A percentile compares a stretch with the other conserved stretches of the same genome.
Evolutionary conservation across 2,888 invertebrate species (phyloP).

Genomic region (Tetramorium bicarinatum): DNA sequence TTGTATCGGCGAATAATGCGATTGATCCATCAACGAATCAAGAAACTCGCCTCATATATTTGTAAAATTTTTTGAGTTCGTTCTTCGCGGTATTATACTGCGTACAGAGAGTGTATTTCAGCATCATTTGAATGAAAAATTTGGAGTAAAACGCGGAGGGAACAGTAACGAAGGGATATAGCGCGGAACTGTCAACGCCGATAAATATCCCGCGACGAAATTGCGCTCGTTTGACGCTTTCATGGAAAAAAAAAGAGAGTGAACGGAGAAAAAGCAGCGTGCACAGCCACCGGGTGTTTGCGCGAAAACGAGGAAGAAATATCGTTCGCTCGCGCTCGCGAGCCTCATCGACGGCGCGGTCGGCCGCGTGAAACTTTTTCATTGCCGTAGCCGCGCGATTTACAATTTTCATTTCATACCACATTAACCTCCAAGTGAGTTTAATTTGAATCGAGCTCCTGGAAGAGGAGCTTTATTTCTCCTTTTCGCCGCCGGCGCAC

Average conservation of each 20-base stretch:
- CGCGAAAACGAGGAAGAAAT: conserved; percentile 28
- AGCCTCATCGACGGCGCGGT: conserved; percentile 38
- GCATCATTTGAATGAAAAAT: conserved; percentile 37
- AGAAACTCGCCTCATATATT: too few species aligned
- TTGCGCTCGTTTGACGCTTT: conserved; percentile 53
- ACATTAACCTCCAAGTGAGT: conserved; percentile 50
- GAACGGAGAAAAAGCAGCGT: neutral
- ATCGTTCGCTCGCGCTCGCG: conserved; percentile 25
- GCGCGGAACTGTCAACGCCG: conserved; percentile 45
- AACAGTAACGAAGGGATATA: conserved; percentile 39
- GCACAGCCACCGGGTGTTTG: neutral
- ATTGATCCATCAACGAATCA: too few species aligned
- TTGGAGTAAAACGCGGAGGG: conserved; percentile 14
- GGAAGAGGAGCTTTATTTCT: conserved; percentile 22
- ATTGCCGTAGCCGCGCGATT: conserved; percentile 39
- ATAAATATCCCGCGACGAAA: conserved; percentile 49
- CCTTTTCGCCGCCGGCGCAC: conserved; percentile 24
- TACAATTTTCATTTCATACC: conserved; percentile 52
- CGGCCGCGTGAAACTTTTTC: conserved; percentile 40
- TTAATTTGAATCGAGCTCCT: conserved; percentile 47
- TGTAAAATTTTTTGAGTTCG: neutral
- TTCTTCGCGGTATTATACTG: neutral
- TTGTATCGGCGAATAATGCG: too few species aligned
- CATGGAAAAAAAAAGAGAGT: neutral
- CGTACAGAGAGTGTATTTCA: conserved; percentile 11